A percentile compares a stretch with the other conserved stretches of the same genome.
Evolutionary conservation across 2,888 invertebrate species (phyloP).

Genomic region (Acronicta alni): DNA sequence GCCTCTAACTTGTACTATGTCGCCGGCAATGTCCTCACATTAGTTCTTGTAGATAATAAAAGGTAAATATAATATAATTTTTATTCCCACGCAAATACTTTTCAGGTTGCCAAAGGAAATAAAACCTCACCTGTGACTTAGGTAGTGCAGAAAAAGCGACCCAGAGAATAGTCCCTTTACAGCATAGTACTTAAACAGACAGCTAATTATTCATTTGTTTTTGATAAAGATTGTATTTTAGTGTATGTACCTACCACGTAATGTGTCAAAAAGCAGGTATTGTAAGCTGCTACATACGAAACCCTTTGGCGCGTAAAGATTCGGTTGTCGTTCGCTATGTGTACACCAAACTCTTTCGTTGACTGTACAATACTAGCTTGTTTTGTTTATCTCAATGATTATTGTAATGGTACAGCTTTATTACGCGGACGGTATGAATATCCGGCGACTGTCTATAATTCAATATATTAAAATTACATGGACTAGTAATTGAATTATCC

Average conservation of each 20-base stretch:
- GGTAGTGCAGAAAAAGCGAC: slow-evolving; percentile 14
- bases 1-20: slow-evolving; percentile 85
- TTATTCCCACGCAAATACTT: slow-evolving; percentile 15
- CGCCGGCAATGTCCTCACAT: slow-evolving; percentile 68
- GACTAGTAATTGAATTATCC: slow-evolving; percentile 89
- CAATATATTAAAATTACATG: slow-evolving; percentile 86
- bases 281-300: too few species aligned
- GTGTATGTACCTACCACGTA: too few species aligned
- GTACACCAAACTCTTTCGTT: too few species aligned
- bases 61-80: slow-evolving; percentile 11
- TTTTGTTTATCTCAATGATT: slow-evolving; percentile 10
- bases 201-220: too few species aligned
- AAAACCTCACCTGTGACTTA: slow-evolving; percentile 1
- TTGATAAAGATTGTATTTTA: too few species aligned
- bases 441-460: slow-evolving; percentile 81
- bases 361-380: slow-evolving; percentile 1
- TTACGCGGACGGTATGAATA: slow-evolving; percentile 56
- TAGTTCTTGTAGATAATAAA: too few species aligned
- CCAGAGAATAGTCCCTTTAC: slow-evolving; percentile 4
- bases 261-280: too few species aligned
- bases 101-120: slow-evolving; percentile 22
- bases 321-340: too few species aligned
- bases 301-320: too few species aligned
- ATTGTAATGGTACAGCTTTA: neutral
- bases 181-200: too few species aligned